Percentiles rank a stretch among this genome's conserved stretches.
Conservation (phyloP, 2,797 vertebrate species). For the Rhinoraja longicauda region DNA sequence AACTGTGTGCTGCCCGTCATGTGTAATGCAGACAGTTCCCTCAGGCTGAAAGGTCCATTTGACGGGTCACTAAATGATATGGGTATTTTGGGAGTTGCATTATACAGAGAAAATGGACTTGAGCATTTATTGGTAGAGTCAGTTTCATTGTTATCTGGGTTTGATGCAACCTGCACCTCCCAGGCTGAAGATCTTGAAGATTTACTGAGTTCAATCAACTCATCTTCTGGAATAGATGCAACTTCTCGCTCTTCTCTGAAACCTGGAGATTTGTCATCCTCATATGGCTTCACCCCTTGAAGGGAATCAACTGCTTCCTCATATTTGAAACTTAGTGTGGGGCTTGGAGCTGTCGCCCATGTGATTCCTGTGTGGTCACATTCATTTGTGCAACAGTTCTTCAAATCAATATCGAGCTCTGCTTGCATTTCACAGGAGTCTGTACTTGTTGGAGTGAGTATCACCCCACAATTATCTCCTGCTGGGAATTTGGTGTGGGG, state of each 20-base stretch:
- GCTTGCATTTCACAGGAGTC: not conserved
- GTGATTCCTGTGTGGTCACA: not conserved
- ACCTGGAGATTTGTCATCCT: not conserved
- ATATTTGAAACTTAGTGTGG: constrained; percentile 30
- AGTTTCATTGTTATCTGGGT: not conserved
- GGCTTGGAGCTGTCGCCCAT: not conserved
- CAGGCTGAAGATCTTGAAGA: not conserved
- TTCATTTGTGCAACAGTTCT: not conserved
- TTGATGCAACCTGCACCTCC: not conserved
- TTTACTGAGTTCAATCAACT: constrained; percentile 21
- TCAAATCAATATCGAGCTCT: not conserved
- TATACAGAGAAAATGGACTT: not conserved
- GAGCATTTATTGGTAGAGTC: not conserved
- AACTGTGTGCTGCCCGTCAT: constrained; percentile 52
- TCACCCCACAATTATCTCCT: not conserved
- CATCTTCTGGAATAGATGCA: constrained; percentile 7
- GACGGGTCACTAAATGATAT: constrained; percentile 26
- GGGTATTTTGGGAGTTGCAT: constrained; percentile 18
- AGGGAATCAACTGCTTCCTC: constrained; percentile 15
- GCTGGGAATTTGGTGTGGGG: constrained; percentile 62
- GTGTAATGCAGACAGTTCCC: constrained; percentile 51
- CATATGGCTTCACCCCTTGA: not conserved
- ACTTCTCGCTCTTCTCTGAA: not conserved
- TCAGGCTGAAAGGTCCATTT: constrained; percentile 31
- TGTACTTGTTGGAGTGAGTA: not conserved